Evolutionary conservation across 2,113 vertebrate genomes (phyloP), one percentile per base, ranked within the genome.

Genomic region (Lota lota): DNA sequence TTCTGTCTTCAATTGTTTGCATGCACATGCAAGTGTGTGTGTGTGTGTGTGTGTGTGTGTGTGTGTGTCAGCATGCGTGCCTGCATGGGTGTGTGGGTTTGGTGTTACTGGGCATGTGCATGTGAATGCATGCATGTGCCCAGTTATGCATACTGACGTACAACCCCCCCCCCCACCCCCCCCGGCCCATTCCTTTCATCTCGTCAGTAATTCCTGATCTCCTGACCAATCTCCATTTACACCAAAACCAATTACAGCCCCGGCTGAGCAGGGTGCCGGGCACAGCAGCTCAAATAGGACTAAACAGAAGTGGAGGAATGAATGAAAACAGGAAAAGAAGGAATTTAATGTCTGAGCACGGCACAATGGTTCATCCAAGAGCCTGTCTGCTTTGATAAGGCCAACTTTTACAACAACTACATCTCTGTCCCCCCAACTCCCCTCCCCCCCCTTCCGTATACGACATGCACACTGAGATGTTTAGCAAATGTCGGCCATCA

Each of bases 211-310:
- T 63, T 75, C 75, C 74, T 79, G 76, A 85, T 85, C 78, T 87
- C 60, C 72, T 78, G 74, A 83, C 81, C 76, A 28, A 79, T 86
- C 79, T 87, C 80, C 79, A 85, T 90, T 87, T 87, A 87, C 80
- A 81, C 81, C 79, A 85, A 87, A 85, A 88, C 70, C 85, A 87
- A 90, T 89, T 88, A 89, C 74, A 75, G 76, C 24, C 20, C 62
- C 47, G 70, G 75, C 71, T 28, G 28, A 28, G 28, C 28, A 28
- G 28, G 28, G 28, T 4, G 2, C 76, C 17, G 63, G 71, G 63
- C 57, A 67, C 73, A 58, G 67, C 14, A 64, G 74, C 74, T 77
- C 19, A 69, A 64, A 64, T 21, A 47, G 66, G 70, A 70, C 33
- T 81, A 76, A 75, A 74, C 67, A 62, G 61, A 76, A 20, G 61